phyloP scores from a whole-genome alignment of 2,113 vertebrate genomes.

The Deroptyus accipitrinus region DNA sequence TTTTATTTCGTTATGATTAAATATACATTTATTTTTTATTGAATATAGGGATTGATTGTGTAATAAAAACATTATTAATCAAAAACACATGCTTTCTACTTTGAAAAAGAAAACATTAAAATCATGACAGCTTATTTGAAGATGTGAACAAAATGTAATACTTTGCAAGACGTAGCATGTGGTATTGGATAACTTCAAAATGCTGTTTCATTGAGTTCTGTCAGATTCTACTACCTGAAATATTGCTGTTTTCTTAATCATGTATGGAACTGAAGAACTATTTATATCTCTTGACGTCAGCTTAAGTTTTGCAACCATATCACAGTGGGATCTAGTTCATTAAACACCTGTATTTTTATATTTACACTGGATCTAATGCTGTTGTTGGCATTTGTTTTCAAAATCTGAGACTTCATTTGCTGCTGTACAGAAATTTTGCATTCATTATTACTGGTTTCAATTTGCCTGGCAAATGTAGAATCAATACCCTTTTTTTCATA shows the following conservation, averaged over 20 bases:
- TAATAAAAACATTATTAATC: neutral
- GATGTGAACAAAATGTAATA: neutral
- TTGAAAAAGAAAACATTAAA: neutral
- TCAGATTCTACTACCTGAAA: neutral
- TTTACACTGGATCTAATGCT: neutral
- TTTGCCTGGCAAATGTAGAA: neutral
- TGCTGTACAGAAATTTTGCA: neutral
- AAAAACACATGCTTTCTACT: neutral
- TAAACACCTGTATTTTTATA: neutral
- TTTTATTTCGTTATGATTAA: neutral
- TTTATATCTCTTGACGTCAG: neutral
- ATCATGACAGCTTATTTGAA: neutral
- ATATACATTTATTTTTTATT: neutral
- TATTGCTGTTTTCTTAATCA: neutral
- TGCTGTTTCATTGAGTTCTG: neutral
- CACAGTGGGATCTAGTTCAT: neutral
- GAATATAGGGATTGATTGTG: neutral
- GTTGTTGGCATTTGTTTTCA: neutral
- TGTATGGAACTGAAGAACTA: neutral
- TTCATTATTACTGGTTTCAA: neutral
- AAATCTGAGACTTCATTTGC: neutral
- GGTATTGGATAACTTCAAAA: neutral
- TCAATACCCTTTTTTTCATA: neutral
- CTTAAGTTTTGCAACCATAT: neutral
- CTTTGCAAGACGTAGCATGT: neutral